Percentiles rank a stretch among this genome's conserved stretches.
Evolutionary conservation across 2,113 vertebrate species (phyloP).

Genomic region (Macheiramphus alcinus): DNA sequence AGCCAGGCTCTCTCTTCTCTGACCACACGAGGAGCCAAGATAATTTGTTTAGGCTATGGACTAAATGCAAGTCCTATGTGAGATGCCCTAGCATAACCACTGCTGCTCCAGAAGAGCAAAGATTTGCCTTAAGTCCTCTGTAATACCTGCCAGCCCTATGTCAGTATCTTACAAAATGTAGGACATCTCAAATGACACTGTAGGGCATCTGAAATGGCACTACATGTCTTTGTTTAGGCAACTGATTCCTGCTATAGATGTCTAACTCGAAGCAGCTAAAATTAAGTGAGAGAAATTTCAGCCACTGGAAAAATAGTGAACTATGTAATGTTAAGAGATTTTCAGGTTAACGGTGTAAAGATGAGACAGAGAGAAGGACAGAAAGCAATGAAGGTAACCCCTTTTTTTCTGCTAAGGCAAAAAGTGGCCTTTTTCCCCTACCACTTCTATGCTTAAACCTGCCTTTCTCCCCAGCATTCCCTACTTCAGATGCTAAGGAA

Average conservation of each 20-base stretch:
- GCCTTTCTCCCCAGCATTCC: background rate
- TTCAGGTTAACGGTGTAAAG: background rate
- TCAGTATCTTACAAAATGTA: background rate
- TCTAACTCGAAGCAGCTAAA: background rate
- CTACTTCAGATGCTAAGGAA: background rate
- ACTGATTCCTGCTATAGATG: background rate
- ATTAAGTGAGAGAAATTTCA: background rate
- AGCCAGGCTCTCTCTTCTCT: background rate
- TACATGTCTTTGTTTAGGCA: background rate
- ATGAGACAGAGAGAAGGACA: background rate
- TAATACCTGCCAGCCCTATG: background rate
- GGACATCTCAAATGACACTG: background rate
- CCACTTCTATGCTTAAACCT: background rate
- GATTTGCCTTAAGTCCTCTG: background rate
- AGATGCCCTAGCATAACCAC: background rate
- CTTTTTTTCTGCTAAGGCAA: background rate
- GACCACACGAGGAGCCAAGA: background rate
- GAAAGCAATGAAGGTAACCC: background rate
- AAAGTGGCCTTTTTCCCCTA: background rate
- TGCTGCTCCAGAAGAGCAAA: background rate
- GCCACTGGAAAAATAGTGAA: background rate
- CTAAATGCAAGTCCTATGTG: background rate
- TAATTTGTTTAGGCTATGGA: background rate
- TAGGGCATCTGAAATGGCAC: background rate
- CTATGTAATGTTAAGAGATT: background rate